phyloP scores from a whole-genome alignment of 2,888 invertebrate genomes.

The Clanis bilineata region DNA sequence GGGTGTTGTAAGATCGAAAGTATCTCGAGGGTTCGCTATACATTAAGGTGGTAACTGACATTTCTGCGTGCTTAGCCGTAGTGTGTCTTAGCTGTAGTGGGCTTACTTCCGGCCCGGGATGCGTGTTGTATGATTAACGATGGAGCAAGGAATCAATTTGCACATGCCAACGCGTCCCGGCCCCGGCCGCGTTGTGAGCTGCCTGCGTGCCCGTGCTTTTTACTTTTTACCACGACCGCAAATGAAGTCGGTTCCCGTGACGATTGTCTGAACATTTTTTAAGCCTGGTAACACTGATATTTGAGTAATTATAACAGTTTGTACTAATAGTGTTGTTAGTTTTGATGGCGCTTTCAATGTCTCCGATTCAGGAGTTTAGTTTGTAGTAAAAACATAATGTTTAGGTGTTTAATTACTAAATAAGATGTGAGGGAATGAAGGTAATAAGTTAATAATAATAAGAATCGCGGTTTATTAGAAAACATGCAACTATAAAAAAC shows the following conservation, averaged over 20 bases:
- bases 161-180: slow-evolving; percentile 25
- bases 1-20: no score
- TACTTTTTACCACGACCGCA: not conserved
- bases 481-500: no score
- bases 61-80: not conserved
- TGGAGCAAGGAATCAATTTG: slow-evolving; percentile 28
- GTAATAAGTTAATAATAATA: no score
- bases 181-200: slow-evolving; percentile 11
- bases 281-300: not conserved
- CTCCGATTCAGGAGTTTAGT: no score
- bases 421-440: no score
- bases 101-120: slow-evolving; percentile 1
- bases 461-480: no score
- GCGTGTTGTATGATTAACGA: slow-evolving; percentile 25
- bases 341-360: no score
- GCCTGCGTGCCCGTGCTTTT: not conserved
- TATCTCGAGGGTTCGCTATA: no score
- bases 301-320: not conserved
- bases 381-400: no score
- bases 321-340: no score
- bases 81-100: not conserved
- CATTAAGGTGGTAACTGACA: slow-evolving; percentile 8
- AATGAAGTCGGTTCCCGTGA: slow-evolving; percentile 8
- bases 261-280: not conserved
- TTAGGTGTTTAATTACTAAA: no score